Evolutionary conservation across 2,888 invertebrate genomes (phyloP), one percentile per base, ranked within the genome.

Genomic region (Drosophila anomelani): DNA sequence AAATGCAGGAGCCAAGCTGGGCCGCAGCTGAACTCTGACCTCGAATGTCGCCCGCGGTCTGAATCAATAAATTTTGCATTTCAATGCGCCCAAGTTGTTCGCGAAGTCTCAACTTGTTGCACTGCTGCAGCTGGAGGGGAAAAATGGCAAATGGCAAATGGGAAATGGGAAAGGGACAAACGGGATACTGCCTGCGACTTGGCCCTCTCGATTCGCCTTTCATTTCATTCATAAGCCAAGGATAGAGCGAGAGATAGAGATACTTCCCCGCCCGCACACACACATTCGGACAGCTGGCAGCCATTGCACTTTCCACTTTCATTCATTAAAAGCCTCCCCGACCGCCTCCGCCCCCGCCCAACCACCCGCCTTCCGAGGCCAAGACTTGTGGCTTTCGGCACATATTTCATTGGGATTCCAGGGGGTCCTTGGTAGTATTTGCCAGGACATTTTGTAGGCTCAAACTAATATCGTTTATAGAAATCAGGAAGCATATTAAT

Each of bases 71-170:
- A 54, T 67, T 67, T 67, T 67, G 68, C 68, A 67, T 66, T 67
- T 55, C 44, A 67, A 53, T 64, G 64, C 51, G 29, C 9, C 49
- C 53, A 69, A 69, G 51, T 69, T 67, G 44, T 20, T 20, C 44
- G 34, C 41, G 53, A 47, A 54, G 41, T 36, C 23, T 53, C 51
- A 64, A 72, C 72, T 73, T 73, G 72, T 73, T 73, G 72, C 72
- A 74, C 57, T 13, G 46, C 44, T 4, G 44, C 51, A 41, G 17
- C 36, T 36, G 49, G 38, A 1, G 10, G 29, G 29, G 7, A 4
- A 20, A 34, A 53, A 5, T 51, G 51, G 51, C 15, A 53, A 23
- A 57, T 20, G 53, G 53, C 15, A 29, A 56, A 17, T 29, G 20
- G 29, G 23, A n/a, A 38, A 29, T 32, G 13, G 15, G 13, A 38